Base-by-base conservation (phyloP, 2,113 vertebrate species). In the Nasalis larvatus region DNA sequence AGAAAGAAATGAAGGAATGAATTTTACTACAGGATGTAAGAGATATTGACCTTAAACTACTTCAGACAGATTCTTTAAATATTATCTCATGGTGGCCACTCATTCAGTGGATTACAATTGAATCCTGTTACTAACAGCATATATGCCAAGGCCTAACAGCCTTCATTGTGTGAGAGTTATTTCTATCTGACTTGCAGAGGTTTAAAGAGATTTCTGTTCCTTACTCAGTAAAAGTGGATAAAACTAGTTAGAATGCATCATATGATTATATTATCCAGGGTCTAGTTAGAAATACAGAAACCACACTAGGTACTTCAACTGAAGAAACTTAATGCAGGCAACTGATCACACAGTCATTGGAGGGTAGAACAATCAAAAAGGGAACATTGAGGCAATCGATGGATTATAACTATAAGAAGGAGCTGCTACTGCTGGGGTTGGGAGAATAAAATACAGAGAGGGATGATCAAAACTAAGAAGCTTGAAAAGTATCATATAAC, bases 251-350 rank as follows among this genome's bases (percentile, higher is more conserved):
- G 52, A 69, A 89, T 81, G 30, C 25, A 96, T 96, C 20, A 66
- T 89, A 76, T n/a, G 20, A 83, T 74, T 90, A 68, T 27, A 82
- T 69, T 68, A 89, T 52, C 54, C 45, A 95, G 68, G 16, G 13
- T 86, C 47, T 92, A 90, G 13, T 85, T 27, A 93, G 56, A 93
- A 95, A 93, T 69, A 92, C 6, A 92, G 74, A 91, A 94, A 88
- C 52, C 32, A 69, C 54, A 90, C 56, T 82, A 76, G 37, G 21
- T 63, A 85, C 25, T 87, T 92, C 73, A 89, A 37, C 23, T 30
- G 37, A 83, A 49, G 66, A 76, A 71, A 89, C 32, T 42, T 86
- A 96, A 78, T n/a, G 14, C 40, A 94, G 40, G 32, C 45, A 81
- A 74, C 9, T 71, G 16, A 91, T 60, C 68, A 45, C 49, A 71